phyloP scores from a whole-genome alignment of 2,113 vertebrate species.

The Cynocephalus volans region DNA sequence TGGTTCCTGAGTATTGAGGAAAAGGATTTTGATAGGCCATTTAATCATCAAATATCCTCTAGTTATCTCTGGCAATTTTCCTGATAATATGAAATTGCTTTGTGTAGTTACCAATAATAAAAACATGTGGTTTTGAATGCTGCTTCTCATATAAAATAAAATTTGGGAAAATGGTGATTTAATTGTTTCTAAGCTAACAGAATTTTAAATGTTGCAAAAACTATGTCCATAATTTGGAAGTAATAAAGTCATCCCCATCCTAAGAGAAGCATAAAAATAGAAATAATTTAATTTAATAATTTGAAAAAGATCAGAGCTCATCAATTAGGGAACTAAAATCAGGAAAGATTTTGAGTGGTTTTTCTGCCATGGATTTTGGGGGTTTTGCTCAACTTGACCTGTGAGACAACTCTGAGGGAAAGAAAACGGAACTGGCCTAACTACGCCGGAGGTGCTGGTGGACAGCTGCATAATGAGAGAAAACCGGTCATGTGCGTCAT shows the following conservation, averaged over 20 bases:
- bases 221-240: neutral
- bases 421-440: neutral
- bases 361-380: neutral
- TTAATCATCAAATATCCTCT: slow-evolving; percentile 55
- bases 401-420: neutral
- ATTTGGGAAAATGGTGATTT: slow-evolving; percentile 1
- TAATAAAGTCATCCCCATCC: neutral
- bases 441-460: fast-evolving
- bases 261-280: slow-evolving; percentile 22
- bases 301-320: neutral
- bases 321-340: neutral
- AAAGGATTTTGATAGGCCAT: slow-evolving; percentile 34
- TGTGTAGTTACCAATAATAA: slow-evolving; percentile 36
- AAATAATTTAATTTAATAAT: slow-evolving; percentile 19
- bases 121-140: slow-evolving; percentile 11
- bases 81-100: slow-evolving; percentile 53
- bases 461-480: neutral
- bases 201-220: slow-evolving; percentile 27
- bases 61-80: slow-evolving; percentile 44
- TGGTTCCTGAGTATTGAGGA: neutral
- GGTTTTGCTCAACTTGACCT: neutral
- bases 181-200: neutral
- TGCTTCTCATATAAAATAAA: slow-evolving; percentile 41
- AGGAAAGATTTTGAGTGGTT: neutral
- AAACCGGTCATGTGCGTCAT: neutral